Percentiles rank a stretch among this genome's conserved stretches.
phyloP scores from a whole-genome alignment of 2,888 invertebrate species.

The Cerastis rubricosa region DNA sequence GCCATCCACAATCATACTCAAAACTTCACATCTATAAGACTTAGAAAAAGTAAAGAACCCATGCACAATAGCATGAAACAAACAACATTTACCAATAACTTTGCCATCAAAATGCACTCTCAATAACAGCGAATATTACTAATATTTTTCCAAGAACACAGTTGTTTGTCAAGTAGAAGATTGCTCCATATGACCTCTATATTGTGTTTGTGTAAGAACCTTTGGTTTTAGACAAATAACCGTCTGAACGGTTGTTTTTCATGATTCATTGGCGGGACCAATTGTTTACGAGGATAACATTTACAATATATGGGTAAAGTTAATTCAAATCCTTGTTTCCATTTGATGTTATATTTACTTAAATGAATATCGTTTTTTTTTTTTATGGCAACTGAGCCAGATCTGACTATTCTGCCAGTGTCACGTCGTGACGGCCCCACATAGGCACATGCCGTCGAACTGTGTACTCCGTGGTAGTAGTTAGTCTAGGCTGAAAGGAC shows the following conservation, averaged over 20 bases:
- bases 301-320: neutral
- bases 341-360: neutral
- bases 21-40: neutral
- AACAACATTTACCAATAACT: slow-evolving; percentile 22
- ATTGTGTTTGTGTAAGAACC: slow-evolving; percentile 48
- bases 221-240: slow-evolving; percentile 37
- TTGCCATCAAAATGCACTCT: slow-evolving; percentile 3
- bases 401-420: too few relatives aligned
- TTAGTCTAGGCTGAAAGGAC: too few relatives aligned
- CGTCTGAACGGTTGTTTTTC: slow-evolving; percentile 37
- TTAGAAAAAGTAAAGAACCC: neutral
- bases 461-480: too few relatives aligned
- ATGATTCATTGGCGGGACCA: slow-evolving; percentile 36
- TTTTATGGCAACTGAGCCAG: too few relatives aligned
- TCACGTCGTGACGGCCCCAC: too few relatives aligned
- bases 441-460: too few relatives aligned
- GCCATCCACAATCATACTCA: neutral
- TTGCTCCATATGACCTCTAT: slow-evolving; percentile 41
- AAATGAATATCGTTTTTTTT: neutral
- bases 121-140: slow-evolving; percentile 21
- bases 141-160: slow-evolving; percentile 49
- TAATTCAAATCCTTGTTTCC: slow-evolving; percentile 1
- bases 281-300: slow-evolving; percentile 32
- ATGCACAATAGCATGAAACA: neutral
- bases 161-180: slow-evolving; percentile 37